These are phyloP conservation scores for Dolichotis patagonum DNA, from an alignment of 2,113 vertebrate genomes.

Conservation along the genomic window DNA sequence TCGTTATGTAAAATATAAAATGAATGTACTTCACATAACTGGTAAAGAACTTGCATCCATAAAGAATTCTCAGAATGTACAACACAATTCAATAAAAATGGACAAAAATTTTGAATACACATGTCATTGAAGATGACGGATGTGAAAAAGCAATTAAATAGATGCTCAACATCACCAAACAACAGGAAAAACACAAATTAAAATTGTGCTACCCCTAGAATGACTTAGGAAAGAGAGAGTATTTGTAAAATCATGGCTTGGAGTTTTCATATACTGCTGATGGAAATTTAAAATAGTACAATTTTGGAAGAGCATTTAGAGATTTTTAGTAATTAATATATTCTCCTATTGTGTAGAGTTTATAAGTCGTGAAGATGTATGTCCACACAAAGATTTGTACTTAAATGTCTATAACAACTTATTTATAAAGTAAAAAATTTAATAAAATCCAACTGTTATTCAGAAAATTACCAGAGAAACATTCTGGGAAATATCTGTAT, in stretches of 20 bases:
- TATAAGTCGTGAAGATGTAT: background rate
- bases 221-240: background rate
- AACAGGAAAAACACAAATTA: background rate
- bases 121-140: background rate
- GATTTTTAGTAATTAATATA: background rate
- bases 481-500: background rate
- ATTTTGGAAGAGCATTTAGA: background rate
- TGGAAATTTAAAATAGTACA: background rate
- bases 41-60: background rate
- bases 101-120: background rate
- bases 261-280: background rate
- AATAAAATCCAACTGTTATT: background rate
- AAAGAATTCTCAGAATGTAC: background rate
- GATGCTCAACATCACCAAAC: background rate
- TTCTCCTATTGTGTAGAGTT: background rate
- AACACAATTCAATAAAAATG: background rate
- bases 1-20: background rate
- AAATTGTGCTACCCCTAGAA: background rate
- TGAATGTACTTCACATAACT: background rate
- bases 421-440: background rate
- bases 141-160: slow-evolving; percentile 4
- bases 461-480: background rate
- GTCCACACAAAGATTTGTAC: background rate
- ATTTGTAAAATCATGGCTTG: background rate
- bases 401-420: background rate